These are phyloP conservation scores for Heteractis magnifica DNA, from an alignment of 92 coral and sea anemone genomes.

Conservation along the genomic window DNA sequence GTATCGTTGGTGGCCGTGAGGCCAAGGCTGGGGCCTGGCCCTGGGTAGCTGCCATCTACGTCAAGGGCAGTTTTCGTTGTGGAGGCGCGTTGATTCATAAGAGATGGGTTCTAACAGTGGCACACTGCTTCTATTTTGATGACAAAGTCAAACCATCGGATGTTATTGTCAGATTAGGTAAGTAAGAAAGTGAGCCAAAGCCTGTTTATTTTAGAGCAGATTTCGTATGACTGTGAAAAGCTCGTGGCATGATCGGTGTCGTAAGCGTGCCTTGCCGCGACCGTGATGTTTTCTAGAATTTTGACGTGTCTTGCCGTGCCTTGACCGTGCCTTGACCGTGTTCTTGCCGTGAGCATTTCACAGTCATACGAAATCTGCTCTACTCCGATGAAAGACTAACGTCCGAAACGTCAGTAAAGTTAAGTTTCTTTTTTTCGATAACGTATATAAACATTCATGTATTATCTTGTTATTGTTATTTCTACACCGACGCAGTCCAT, in stretches of 20 bases:
- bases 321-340: too few relatives aligned
- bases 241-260: background rate
- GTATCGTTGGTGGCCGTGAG: slow-evolving; percentile 47
- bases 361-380: too few relatives aligned
- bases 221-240: background rate
- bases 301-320: too few relatives aligned
- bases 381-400: too few relatives aligned
- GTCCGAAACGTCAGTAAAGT: background rate
- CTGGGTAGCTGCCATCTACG: slow-evolving; percentile 86
- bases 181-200: background rate
- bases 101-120: slow-evolving; percentile 89
- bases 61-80: slow-evolving; percentile 71
- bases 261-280: too few relatives aligned
- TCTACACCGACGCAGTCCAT: too few relatives aligned
- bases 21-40: slow-evolving; percentile 97
- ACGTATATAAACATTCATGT: too few relatives aligned
- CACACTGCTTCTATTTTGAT: slow-evolving; percentile 73
- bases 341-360: too few relatives aligned
- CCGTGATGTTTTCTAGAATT: too few relatives aligned
- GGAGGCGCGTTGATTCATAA: slow-evolving; percentile 76
- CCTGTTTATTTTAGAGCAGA: background rate
- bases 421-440: background rate
- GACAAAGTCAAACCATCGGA: slow-evolving; percentile 52
- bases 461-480: too few relatives aligned
- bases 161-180: slow-evolving; percentile 70